Percentiles rank a stretch among this genome's conserved stretches.
Evolutionary conservation across 2,888 invertebrate species (phyloP).

Genomic region (Axea sp.): DNA sequence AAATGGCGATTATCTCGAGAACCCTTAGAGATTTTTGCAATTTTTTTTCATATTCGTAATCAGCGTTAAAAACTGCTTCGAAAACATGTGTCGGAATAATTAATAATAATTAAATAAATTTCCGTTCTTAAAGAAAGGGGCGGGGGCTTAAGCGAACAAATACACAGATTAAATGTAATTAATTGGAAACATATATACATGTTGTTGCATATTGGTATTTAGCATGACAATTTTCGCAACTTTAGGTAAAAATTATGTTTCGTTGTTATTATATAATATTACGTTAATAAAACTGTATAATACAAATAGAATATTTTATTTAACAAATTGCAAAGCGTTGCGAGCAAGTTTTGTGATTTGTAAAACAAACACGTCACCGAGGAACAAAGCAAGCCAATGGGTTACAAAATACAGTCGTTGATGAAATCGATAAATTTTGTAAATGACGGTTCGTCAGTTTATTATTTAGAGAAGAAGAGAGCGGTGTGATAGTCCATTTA

Average conservation of each 20-base stretch:
- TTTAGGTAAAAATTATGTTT: slow-evolving; percentile 27
- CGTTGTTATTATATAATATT: slow-evolving; percentile 34
- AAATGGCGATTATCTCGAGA: too few species aligned
- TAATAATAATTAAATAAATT: too few species aligned
- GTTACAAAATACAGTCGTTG: too few species aligned
- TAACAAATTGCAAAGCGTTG: slow-evolving; percentile 4
- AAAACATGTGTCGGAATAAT: too few species aligned
- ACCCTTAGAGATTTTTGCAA: too few species aligned
- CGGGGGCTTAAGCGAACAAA: too few species aligned
- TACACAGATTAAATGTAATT: slow-evolving; percentile 15
- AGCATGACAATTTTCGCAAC: slow-evolving; percentile 32
- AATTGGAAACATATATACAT: slow-evolving; percentile 26
- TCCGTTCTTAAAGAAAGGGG: too few species aligned
- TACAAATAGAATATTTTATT: slow-evolving; percentile 43
- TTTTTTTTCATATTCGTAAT: too few species aligned
- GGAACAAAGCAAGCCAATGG: too few species aligned
- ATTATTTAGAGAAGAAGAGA: background rate
- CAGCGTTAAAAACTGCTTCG: too few species aligned
- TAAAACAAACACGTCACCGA: background rate
- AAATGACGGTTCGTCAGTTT: background rate
- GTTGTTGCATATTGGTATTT: slow-evolving; percentile 29
- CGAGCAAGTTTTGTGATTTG: slow-evolving; percentile 6
- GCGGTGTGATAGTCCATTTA: background rate
- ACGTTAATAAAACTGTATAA: slow-evolving; percentile 47
- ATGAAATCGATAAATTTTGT: too few species aligned